These are phyloP conservation scores for Aldabrachelys gigantea DNA, from an alignment of 2,113 vertebrate species.

Conservation along the genomic window DNA sequence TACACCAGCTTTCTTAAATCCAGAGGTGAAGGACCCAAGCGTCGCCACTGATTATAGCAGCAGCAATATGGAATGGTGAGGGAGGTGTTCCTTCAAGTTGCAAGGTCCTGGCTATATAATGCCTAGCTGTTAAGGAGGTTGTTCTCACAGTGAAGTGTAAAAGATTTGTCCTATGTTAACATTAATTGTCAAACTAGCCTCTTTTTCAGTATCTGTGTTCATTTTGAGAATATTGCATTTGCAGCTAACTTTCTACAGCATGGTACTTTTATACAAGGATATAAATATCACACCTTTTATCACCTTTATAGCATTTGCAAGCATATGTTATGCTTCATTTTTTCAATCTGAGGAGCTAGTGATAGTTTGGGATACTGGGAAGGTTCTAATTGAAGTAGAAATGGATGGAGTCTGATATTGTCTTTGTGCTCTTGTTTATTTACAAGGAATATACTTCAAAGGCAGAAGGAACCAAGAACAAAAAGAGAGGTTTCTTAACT, in stretches of 20 bases:
- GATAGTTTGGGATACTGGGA: too few species aligned
- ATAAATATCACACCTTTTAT: background rate
- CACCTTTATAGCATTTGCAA: background rate
- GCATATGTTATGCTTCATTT: background rate
- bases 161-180: background rate
- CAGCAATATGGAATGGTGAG: background rate
- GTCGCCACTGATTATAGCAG: background rate
- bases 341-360: too few species aligned
- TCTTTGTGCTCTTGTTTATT: too few species aligned
- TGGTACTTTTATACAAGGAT: accelerated
- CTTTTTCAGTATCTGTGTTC: background rate
- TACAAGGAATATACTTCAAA: too few species aligned
- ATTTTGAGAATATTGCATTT: background rate
- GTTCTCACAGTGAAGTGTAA: background rate
- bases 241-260: background rate
- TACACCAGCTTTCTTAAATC: background rate
- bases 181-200: background rate
- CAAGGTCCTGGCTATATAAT: background rate
- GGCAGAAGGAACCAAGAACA: too few species aligned
- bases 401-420: too few species aligned
- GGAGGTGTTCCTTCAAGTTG: background rate
- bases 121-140: background rate
- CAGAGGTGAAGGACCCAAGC: background rate
- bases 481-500: too few species aligned
- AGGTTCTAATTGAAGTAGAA: too few species aligned